phyloP scores from a whole-genome alignment of 2,113 vertebrate species.

The Syrmaticus mikado region DNA sequence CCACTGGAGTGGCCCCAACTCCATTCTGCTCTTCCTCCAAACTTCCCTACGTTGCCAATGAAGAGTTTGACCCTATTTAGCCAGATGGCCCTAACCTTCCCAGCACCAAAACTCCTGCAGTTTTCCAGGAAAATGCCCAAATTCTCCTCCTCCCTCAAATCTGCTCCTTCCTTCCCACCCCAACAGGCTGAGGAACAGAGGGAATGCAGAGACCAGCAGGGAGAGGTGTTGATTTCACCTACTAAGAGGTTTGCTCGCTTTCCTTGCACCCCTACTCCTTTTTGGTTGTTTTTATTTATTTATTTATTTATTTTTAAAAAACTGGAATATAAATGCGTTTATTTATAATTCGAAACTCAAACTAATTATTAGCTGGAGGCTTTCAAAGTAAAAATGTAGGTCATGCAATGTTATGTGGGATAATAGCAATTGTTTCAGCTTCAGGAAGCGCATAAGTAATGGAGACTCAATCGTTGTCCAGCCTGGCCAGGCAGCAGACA shows the following conservation, averaged over 20 bases:
- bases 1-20: background rate
- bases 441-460: conserved; percentile 58
- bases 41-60: conserved; percentile 39
- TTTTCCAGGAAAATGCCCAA: conserved; percentile 57
- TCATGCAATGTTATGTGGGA: conserved; percentile 67
- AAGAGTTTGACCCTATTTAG: conserved; percentile 75
- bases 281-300: background rate
- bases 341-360: conserved; percentile 78
- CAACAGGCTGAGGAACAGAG: background rate
- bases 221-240: background rate
- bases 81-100: conserved; percentile 77
- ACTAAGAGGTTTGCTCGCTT: background rate
- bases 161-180: background rate
- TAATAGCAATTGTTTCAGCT: conserved; percentile 77
- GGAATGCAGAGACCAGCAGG: background rate
- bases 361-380: conserved; percentile 78
- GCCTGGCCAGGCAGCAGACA: background rate
- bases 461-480: conserved; percentile 41
- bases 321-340: conserved; percentile 69
- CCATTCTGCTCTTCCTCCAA: conserved; percentile 52
- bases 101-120: background rate
- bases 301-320: background rate
- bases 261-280: background rate
- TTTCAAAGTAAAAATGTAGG: conserved; percentile 83
- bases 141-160: background rate